Conservation (phyloP, 2,888 invertebrate genomes). For the Tetramorium bicarinatum region DNA sequence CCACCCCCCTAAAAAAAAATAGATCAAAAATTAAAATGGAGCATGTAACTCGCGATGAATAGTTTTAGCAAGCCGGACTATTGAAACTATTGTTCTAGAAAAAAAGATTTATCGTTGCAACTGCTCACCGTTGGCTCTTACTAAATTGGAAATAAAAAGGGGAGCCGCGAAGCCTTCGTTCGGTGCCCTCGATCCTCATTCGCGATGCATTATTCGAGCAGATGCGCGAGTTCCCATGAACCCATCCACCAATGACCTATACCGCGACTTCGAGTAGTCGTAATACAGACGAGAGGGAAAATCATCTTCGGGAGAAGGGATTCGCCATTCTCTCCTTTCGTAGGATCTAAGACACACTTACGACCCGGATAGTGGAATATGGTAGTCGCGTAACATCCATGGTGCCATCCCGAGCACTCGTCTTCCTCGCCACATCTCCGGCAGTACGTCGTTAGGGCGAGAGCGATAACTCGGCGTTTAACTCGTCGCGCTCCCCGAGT, state of each 20-base stretch:
- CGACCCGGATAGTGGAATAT: conserved; percentile 77
- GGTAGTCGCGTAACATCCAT: conserved; percentile 76
- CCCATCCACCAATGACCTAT: conserved; percentile 80
- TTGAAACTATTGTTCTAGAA: not conserved
- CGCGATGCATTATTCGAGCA: conserved; percentile 31
- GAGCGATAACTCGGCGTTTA: conserved; percentile 20
- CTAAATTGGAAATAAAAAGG: not conserved
- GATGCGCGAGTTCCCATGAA: conserved; percentile 72
- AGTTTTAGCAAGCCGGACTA: not conserved
- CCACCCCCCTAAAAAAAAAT: too few relatives aligned
- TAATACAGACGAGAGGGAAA: conserved; percentile 70
- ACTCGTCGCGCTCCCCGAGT: not conserved
- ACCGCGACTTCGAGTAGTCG: conserved; percentile 50
- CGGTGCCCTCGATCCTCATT: not conserved
- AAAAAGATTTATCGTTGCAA: not conserved
- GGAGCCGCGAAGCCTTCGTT: not conserved
- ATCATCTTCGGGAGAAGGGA: conserved; percentile 75
- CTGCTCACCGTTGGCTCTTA: not conserved
- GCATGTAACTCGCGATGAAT: not conserved
- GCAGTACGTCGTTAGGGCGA: conserved; percentile 12
- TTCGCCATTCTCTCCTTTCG: conserved; percentile 77
- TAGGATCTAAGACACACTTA: conserved; percentile 75
- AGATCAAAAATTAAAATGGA: not conserved
- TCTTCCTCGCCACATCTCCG: conserved; percentile 47
- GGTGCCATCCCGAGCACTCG: conserved; percentile 68